These are phyloP conservation scores for Drosophila varians DNA, from an alignment of 1,140 invertebrate species.

Conservation along the genomic window DNA sequence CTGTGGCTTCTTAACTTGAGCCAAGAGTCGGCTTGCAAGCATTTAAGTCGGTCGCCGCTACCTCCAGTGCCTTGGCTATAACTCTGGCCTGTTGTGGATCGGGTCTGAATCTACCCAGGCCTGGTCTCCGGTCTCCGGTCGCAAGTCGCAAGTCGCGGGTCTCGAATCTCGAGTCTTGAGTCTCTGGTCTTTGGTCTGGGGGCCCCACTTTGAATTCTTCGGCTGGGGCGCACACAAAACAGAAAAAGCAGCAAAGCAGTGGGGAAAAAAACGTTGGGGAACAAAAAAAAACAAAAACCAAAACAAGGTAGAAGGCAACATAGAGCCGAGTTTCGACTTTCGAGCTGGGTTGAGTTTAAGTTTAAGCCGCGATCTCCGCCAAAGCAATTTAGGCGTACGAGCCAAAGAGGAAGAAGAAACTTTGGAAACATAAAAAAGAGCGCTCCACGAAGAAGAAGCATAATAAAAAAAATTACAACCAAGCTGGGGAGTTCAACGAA, in stretches of 20 bases:
- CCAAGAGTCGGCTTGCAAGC: slow-evolving; percentile 66
- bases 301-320: slow-evolving; percentile 42
- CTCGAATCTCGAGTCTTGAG: slow-evolving; percentile 27
- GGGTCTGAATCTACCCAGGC: slow-evolving; percentile 9
- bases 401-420: slow-evolving; percentile 76
- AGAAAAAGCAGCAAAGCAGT: slow-evolving; percentile 32
- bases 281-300: slow-evolving; percentile 29
- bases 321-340: slow-evolving; percentile 34
- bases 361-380: slow-evolving; percentile 60
- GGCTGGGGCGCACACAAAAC: slow-evolving; percentile 55
- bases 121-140: slow-evolving; percentile 9
- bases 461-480: slow-evolving; percentile 26
- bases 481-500: slow-evolving; percentile 47
- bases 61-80: slow-evolving; percentile 39
- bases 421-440: slow-evolving; percentile 72
- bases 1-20: slow-evolving; percentile 48
- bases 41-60: slow-evolving; percentile 73
- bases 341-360: slow-evolving; percentile 16
- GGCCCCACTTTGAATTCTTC: slow-evolving; percentile 74
- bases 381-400: slow-evolving; percentile 78
- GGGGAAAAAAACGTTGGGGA: slow-evolving; percentile 4
- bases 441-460: slow-evolving; percentile 27
- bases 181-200: slow-evolving; percentile 34
- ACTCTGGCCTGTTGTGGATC: slow-evolving; percentile 46
- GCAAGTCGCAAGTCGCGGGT: background rate